Evolutionary conservation across 23 tunicate genomes (phyloP).

Genomic region (Halocynthia aurantium): DNA sequence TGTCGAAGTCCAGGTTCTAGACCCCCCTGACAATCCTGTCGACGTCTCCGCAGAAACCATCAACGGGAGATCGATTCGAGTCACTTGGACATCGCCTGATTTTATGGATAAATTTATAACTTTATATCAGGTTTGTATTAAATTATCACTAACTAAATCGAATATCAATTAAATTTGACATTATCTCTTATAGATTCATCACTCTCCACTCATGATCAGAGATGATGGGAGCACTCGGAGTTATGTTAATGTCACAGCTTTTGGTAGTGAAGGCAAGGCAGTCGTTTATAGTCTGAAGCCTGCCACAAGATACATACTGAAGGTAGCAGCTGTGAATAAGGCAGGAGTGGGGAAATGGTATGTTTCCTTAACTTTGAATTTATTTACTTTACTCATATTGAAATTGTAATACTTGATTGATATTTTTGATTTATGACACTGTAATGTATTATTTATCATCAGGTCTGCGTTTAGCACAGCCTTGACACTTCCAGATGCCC

Average conservation of each 20-base stretch:
- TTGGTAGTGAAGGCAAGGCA: background rate
- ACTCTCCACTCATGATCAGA: too few relatives aligned
- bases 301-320: background rate
- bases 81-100: background rate
- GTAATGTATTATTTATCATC: background rate
- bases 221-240: too few relatives aligned
- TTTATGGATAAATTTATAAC: background rate
- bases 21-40: background rate
- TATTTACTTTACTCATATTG: background rate
- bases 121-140: background rate
- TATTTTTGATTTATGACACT: too few relatives aligned
- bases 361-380: background rate
- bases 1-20: background rate
- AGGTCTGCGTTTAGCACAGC: background rate
- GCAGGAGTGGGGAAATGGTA: constrained; percentile 77
- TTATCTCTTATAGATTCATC: too few relatives aligned
- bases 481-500: background rate
- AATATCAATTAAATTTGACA: too few relatives aligned
- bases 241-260: background rate
- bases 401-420: background rate
- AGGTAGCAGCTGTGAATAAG: constrained; percentile 81
- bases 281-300: background rate
- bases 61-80: background rate
- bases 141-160: too few relatives aligned
- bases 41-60: background rate